Evolutionary conservation across 2,888 invertebrate genomes (phyloP).

Genomic region (Idaea straminata): DNA sequence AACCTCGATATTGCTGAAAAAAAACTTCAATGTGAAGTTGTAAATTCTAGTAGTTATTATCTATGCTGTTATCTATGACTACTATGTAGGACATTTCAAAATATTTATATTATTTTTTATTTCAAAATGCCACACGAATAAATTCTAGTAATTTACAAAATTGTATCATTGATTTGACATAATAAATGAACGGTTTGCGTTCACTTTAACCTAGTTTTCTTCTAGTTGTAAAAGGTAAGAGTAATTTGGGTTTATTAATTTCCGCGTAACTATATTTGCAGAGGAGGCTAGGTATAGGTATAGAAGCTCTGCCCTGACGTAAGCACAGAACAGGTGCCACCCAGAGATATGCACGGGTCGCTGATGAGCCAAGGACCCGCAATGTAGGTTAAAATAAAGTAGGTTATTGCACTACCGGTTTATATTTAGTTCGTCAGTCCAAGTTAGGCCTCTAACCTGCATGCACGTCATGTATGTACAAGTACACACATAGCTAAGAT

Average conservation of each 20-base stretch:
- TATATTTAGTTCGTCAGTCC: slow-evolving; percentile 62
- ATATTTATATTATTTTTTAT: slow-evolving; percentile 1
- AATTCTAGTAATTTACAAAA: slow-evolving; percentile 40
- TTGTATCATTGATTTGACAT: slow-evolving; percentile 13
- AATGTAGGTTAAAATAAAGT: slow-evolving; percentile 77
- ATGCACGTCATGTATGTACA: slow-evolving; percentile 42
- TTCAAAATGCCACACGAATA: slow-evolving; percentile 32
- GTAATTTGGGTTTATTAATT: slow-evolving; percentile 69
- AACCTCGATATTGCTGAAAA: neutral
- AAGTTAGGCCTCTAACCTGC: slow-evolving; percentile 43
- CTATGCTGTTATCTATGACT: neutral
- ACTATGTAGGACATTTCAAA: slow-evolving; percentile 6
- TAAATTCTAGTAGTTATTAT: neutral
- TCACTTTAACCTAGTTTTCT: slow-evolving; percentile 57
- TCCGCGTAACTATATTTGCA: slow-evolving; percentile 59
- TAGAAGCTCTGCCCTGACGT: slow-evolving; percentile 62
- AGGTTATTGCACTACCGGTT: slow-evolving; percentile 75
- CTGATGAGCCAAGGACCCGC: slow-evolving; percentile 65
- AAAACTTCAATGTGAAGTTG: neutral
- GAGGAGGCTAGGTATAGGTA: slow-evolving; percentile 40
- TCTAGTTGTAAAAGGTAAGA: slow-evolving; percentile 59
- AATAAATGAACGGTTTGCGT: slow-evolving; percentile 39
- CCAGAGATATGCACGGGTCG: slow-evolving; percentile 64
- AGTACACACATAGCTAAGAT: slow-evolving; percentile 21
- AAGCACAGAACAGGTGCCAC: slow-evolving; percentile 67